Evolutionary conservation across 2,113 vertebrate genomes (phyloP).

Genomic region (Brachyhypopomus gauderio): DNA sequence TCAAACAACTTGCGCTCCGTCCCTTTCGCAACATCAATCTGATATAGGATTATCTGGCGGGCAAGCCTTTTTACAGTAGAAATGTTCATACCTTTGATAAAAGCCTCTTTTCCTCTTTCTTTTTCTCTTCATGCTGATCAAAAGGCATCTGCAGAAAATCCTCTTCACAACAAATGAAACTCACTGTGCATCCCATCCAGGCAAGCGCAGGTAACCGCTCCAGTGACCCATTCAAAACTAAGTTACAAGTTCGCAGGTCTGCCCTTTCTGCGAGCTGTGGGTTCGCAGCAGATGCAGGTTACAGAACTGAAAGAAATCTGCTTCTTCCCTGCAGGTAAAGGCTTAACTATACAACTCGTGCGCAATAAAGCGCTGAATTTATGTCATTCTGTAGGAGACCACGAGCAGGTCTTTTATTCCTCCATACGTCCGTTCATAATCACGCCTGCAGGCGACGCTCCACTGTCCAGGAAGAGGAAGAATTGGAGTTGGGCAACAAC

Average conservation of each 20-base stretch:
- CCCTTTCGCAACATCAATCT: no score
- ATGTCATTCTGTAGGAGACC: slow-evolving; percentile 1
- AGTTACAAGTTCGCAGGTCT: neutral
- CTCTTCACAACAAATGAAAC: slow-evolving; percentile 82
- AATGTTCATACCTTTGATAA: slow-evolving; percentile 62
- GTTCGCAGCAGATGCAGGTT: neutral
- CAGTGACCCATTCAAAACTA: slow-evolving; percentile 66
- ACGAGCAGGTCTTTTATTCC: slow-evolving; percentile 22
- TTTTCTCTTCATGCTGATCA: slow-evolving; percentile 72
- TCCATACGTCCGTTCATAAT: slow-evolving; percentile 37
- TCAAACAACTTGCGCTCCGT: no score
- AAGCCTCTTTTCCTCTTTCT: slow-evolving; percentile 66
- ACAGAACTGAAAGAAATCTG: no score
- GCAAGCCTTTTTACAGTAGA: no score
- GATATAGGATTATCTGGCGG: no score
- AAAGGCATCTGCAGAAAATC: slow-evolving; percentile 78
- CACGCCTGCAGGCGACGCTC: slow-evolving; percentile 30
- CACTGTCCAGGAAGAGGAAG: slow-evolving; percentile 57
- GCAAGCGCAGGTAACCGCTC: slow-evolving; percentile 57
- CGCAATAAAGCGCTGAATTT: no score
- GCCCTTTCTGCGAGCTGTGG: neutral
- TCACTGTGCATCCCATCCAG: slow-evolving; percentile 86
- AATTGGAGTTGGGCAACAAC: slow-evolving; percentile 25
- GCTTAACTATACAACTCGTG: no score
- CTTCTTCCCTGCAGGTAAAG: no score